Evolutionary conservation across 2,797 vertebrate species (phyloP).

Genomic region (Hemitrygon akajei): DNA sequence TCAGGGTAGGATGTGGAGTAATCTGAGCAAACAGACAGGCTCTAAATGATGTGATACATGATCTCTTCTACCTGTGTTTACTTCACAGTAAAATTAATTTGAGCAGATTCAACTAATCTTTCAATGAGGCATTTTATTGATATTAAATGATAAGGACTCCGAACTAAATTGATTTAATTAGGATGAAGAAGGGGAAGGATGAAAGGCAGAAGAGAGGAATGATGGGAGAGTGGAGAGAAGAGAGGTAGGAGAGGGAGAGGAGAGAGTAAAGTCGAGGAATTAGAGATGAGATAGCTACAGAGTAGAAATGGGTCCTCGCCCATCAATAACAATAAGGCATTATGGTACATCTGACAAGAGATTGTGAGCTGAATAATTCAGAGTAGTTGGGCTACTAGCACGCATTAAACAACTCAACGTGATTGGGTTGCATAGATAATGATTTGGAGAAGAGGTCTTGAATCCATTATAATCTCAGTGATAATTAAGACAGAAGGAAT

Average conservation of each 20-base stretch:
- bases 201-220: neutral
- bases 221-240: neutral
- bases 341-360: neutral
- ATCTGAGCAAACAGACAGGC: neutral
- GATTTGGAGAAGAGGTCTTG: neutral
- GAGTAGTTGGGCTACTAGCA: neutral
- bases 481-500: neutral
- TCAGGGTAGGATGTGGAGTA: slow-evolving; percentile 4
- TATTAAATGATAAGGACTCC: neutral
- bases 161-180: neutral
- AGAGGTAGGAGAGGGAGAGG: neutral
- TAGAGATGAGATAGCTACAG: neutral
- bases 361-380: neutral
- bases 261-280: neutral
- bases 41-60: neutral
- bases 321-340: neutral
- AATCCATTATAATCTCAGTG: neutral
- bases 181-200: neutral
- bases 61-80: slow-evolving; percentile 13
- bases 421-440: neutral
- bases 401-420: neutral
- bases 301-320: neutral
- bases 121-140: neutral
- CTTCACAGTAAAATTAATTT: slow-evolving; percentile 8
- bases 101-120: neutral